These are phyloP conservation scores for Darevskia nairensis DNA, from an alignment of 2,797 vertebrate species.

Conservation along the genomic window DNA sequence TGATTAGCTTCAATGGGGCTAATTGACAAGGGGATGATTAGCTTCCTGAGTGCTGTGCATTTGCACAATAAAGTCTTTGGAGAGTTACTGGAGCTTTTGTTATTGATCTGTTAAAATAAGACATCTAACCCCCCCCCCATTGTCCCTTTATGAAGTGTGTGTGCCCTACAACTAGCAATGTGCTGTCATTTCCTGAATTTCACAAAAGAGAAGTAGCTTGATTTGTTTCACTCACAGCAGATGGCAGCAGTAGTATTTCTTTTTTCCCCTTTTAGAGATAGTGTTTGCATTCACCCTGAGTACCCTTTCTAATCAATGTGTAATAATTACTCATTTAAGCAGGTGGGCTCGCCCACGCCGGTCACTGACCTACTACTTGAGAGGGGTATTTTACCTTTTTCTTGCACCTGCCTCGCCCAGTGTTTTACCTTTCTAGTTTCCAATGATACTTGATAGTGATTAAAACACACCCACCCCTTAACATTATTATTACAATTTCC, in stretches of 20 bases:
- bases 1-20: not conserved
- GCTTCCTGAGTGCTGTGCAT: not conserved
- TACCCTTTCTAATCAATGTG: not conserved
- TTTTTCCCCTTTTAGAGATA: not conserved
- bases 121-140: not conserved
- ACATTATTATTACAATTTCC: not conserved
- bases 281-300: not conserved
- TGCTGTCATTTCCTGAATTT: not conserved
- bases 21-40: not conserved
- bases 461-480: not conserved
- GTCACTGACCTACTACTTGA: not conserved
- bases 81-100: not conserved
- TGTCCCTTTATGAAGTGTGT: not conserved
- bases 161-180: not conserved
- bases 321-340: not conserved
- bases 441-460: not conserved
- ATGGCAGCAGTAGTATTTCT: slow-evolving; percentile 40
- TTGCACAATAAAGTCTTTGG: not conserved
- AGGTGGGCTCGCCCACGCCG: not conserved
- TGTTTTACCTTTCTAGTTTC: not conserved
- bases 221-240: slow-evolving; percentile 36
- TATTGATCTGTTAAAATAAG: not conserved
- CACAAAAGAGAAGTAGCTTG: not conserved
- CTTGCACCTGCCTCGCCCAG: not conserved
- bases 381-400: not conserved